Percentiles rank a stretch among this genome's conserved stretches.
Conservation (phyloP, 2,797 vertebrate species). For the Chromobotia macracanthus region DNA sequence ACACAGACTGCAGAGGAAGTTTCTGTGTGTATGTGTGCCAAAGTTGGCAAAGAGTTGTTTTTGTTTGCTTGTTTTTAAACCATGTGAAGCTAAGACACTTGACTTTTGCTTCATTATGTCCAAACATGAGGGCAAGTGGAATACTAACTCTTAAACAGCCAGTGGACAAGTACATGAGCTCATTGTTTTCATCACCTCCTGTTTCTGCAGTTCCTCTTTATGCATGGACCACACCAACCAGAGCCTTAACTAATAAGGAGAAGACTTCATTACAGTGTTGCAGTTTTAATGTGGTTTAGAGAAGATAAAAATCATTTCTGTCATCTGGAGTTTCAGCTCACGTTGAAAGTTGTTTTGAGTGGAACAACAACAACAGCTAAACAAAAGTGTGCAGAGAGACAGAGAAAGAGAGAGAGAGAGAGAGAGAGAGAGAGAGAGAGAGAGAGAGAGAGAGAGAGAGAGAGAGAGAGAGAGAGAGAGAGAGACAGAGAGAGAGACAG, state of each 20-base stretch:
- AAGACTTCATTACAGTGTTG: background rate
- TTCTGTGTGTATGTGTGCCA: constrained; percentile 14
- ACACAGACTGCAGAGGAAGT: constrained; percentile 47
- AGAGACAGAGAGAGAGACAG: constrained; percentile 16
- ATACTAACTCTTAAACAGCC: background rate
- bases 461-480: constrained; percentile 21
- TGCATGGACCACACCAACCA: background rate
- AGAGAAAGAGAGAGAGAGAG: too few relatives aligned
- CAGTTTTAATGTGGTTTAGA: background rate
- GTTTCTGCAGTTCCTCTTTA: constrained; percentile 53
- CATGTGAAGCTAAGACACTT: constrained; percentile 68
- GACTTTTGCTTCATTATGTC: constrained; percentile 59
- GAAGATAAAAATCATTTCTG: background rate
- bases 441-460: constrained; percentile 17
- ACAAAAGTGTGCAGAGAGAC: constrained; percentile 6
- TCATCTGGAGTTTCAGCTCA: background rate
- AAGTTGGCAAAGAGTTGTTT: constrained; percentile 63
- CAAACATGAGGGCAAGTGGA: constrained; percentile 2
- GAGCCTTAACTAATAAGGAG: background rate
- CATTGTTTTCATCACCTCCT: constrained; percentile 51
- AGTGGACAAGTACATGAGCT: constrained; percentile 32
- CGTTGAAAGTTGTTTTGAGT: constrained; percentile 17
- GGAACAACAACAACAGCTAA: background rate
- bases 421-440: constrained; percentile 22
- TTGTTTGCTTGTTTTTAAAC: constrained; percentile 52